Percentiles rank a stretch among this genome's conserved stretches.
phyloP scores from a whole-genome alignment of 2,888 invertebrate genomes.

The Sepioteuthis lessoniana region DNA sequence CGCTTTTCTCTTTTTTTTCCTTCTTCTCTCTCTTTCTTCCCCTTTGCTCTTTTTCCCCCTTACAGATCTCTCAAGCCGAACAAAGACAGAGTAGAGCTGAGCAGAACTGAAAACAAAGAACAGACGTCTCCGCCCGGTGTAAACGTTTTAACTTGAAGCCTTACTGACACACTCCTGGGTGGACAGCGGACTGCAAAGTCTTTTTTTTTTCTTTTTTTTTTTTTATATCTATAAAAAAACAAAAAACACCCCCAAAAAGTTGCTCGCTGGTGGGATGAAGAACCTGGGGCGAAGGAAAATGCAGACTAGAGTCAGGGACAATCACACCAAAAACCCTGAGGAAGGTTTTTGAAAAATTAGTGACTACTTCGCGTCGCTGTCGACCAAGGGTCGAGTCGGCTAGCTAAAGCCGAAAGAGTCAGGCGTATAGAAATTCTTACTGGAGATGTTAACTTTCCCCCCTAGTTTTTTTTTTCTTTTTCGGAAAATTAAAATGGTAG shows the following conservation, averaged over 20 bases:
- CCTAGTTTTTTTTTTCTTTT: background rate
- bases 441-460: background rate
- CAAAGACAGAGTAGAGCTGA: background rate
- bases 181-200: background rate
- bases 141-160: conserved; percentile 8
- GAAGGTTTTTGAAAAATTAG: background rate
- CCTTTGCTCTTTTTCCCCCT: background rate
- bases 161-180: background rate
- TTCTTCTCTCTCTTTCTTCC: background rate
- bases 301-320: background rate
- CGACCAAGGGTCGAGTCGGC: background rate
- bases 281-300: background rate
- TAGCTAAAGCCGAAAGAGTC: background rate
- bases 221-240: background rate
- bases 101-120: background rate
- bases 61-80: background rate
- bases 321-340: background rate
- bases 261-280: background rate
- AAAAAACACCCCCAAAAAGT: background rate
- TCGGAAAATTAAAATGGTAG: background rate
- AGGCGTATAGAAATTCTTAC: conserved; percentile 1
- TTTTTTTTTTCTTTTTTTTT: no score
- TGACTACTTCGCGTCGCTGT: background rate
- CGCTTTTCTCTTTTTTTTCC: background rate
- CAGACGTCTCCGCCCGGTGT: conserved; percentile 20